Evolutionary conservation across 2,888 invertebrate species (phyloP).

Genomic region (Sycophila texana): DNA sequence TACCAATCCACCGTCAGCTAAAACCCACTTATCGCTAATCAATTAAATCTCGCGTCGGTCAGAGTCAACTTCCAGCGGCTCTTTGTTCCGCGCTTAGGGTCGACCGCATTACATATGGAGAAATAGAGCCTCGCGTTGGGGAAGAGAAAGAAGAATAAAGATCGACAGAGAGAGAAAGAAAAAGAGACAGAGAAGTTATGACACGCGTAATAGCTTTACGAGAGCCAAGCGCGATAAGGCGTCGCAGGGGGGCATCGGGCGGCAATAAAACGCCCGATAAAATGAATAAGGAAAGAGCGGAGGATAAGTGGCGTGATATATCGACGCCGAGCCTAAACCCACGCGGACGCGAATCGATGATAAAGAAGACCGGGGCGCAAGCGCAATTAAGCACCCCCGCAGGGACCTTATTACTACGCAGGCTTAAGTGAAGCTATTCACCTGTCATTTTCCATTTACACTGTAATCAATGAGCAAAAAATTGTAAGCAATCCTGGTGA

Average conservation of each 20-base stretch:
- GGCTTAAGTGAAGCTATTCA: background rate
- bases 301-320: slow-evolving; percentile 34
- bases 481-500: too few relatives aligned
- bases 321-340: background rate
- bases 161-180: background rate
- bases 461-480: too few relatives aligned
- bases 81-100: background rate
- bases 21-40: too few relatives aligned
- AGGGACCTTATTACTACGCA: background rate
- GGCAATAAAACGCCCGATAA: slow-evolving; percentile 35
- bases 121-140: too few relatives aligned
- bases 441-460: background rate
- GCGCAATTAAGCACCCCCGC: slow-evolving; percentile 28
- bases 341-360: slow-evolving; percentile 24
- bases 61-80: too few relatives aligned
- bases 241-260: background rate
- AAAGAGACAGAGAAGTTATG: slow-evolving; percentile 29
- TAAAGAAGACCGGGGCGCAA: slow-evolving; percentile 30
- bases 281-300: slow-evolving; percentile 13
- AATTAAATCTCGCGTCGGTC: too few relatives aligned
- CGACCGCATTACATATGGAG: too few relatives aligned
- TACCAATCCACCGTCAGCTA: too few relatives aligned
- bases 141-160: background rate
- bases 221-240: slow-evolving; percentile 16
- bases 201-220: slow-evolving; percentile 40